Evolutionary conservation across 1,140 invertebrate species (phyloP), one percentile per base, ranked within the genome.

Genomic region (Drosophila subpulchrella): DNA sequence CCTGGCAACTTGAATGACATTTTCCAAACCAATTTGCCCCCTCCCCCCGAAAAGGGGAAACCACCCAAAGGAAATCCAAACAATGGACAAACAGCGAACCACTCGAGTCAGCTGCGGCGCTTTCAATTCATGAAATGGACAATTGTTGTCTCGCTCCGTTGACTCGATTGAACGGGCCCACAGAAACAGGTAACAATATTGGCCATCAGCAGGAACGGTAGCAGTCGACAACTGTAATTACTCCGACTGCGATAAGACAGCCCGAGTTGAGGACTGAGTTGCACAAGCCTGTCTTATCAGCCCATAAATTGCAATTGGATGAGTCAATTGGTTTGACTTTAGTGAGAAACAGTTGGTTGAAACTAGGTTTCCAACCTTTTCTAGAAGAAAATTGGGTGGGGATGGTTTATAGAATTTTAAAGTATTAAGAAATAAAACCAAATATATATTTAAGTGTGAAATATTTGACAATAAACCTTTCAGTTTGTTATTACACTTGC

Each of bases 111-210:
- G 42, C 48, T 51, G 48, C 59, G 46, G 30, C 55, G 66, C 58
- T 76, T 89, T 62, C 80, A 80, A 88, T 88, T 88, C 84, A 89
- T 88, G 83, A 88, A 88, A 88, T 88, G 79, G 76, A 88, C 83
- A 88, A 88, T 88, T 82, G 83, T 77, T 88, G 83, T 88, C 75
- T 68, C 68, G 30, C 44, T 30, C 51, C 63, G 39, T 39, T 66
- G 73, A 73, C 65, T 66, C 73, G 73, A 77, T 78, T 67, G 61
- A 30, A 54, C 30, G 20, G 38, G 72, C 30, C 39, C 57, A 66
- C 51, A 42, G 39, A 42, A 42, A 73, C 53, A 63, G 75, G 47
- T 53, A 46, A 65, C 51, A 63, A 70, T 36, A 65, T 46, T 59
- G 30, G 59, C 46, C 48, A 44, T 46, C 39, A 61, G 32, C 36